A percentile compares a stretch with the other conserved stretches of the same genome.
Conservation (phyloP, 2,888 invertebrate genomes). For the Stratiomys singularior region DNA sequence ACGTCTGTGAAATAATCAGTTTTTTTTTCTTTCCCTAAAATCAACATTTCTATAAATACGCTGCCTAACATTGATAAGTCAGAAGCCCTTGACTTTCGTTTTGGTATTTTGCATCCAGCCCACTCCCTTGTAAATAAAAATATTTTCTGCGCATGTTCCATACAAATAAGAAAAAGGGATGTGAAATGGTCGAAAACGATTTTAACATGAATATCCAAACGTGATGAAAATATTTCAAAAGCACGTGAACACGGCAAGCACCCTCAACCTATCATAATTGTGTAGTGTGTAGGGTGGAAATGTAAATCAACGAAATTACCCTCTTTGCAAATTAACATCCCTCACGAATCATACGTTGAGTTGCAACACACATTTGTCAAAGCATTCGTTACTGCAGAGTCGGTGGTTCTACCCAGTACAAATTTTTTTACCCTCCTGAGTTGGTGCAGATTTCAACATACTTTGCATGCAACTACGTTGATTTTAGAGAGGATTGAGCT, state of each 20-base stretch:
- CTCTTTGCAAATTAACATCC: constrained; percentile 25
- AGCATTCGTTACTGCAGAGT: too few relatives aligned
- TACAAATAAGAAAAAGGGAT: not conserved
- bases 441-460: not conserved
- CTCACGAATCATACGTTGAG: not conserved
- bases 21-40: too few relatives aligned
- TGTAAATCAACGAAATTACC: not conserved
- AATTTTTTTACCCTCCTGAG: not conserved
- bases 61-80: too few relatives aligned
- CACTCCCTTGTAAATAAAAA: not conserved
- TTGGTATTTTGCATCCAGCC: not conserved
- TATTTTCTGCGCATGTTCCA: constrained; percentile 4
- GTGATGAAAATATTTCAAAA: not conserved
- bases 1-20: too few relatives aligned
- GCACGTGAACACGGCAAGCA: constrained; percentile 26
- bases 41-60: too few relatives aligned
- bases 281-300: not conserved
- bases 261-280: constrained; percentile 6
- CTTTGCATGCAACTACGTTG: not conserved
- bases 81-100: too few relatives aligned
- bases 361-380: not conserved
- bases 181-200: not conserved
- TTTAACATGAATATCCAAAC: too few relatives aligned
- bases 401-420: too few relatives aligned
- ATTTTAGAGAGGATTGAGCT: not conserved